phyloP scores from a whole-genome alignment of 2,888 invertebrate species.

The Slavum lentiscoides region DNA sequence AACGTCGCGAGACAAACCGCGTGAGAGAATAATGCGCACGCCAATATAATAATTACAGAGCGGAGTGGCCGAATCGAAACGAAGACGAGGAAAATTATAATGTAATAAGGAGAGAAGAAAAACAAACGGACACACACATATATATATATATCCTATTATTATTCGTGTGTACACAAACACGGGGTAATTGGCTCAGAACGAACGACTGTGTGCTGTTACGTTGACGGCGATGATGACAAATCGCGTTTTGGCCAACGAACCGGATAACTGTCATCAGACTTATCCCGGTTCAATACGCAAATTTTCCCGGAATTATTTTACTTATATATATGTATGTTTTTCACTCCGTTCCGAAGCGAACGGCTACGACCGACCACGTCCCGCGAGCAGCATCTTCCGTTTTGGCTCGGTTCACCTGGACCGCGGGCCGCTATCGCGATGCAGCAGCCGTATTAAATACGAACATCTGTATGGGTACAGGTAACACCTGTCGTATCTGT shows the following conservation, averaged over 20 bases:
- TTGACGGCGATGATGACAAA: constrained; percentile 34
- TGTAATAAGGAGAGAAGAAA: neutral
- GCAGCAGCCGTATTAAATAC: neutral
- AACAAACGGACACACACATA: constrained; percentile 12
- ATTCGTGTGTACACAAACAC: no score
- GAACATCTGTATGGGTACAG: constrained; percentile 7
- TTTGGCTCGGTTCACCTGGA: constrained; percentile 42
- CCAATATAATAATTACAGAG: no score
- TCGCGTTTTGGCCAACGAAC: constrained; percentile 51
- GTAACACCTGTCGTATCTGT: constrained; percentile 32
- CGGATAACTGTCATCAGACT: constrained; percentile 49
- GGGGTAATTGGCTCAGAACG: constrained; percentile 44
- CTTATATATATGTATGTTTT: neutral
- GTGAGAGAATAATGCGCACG: no score
- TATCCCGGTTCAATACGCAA: constrained; percentile 51
- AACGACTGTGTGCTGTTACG: no score
- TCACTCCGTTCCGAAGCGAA: constrained; percentile 1
- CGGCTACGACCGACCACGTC: neutral
- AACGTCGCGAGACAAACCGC: no score
- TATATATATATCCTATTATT: neutral
- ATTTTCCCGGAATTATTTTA: constrained; percentile 45
- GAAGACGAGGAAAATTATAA: no score
- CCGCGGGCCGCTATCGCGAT: neutral
- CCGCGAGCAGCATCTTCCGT: neutral
- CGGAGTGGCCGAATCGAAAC: no score